Percentiles rank a stretch among this genome's conserved stretches.
These are phyloP conservation scores for Epiblema foenella DNA, from an alignment of 2,888 invertebrate genomes.

Conservation along the genomic window DNA sequence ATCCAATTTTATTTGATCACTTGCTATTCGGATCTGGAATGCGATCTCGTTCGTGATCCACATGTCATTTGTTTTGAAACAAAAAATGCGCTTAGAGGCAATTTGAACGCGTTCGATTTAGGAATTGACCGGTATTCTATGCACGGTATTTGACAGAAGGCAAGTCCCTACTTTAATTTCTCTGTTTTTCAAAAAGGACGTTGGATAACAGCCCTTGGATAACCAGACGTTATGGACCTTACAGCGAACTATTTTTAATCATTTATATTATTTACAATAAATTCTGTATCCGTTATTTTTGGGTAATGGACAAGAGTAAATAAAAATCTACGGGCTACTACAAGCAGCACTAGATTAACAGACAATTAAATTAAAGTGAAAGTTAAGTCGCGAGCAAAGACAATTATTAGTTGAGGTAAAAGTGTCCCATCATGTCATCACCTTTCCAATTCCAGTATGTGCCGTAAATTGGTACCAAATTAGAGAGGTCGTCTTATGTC, in stretches of 20 bases:
- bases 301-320: no score
- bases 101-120: constrained; percentile 11
- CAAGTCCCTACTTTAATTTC: not conserved
- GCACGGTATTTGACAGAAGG: not conserved
- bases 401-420: not conserved
- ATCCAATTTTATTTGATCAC: constrained; percentile 56
- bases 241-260: no score
- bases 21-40: constrained; percentile 62
- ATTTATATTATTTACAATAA: no score
- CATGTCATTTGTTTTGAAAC: constrained; percentile 54
- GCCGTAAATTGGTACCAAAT: constrained; percentile 48
- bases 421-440: constrained; percentile 9
- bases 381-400: not conserved
- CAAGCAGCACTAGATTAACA: no score
- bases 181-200: not conserved
- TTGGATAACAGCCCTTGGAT: no score
- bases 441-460: constrained; percentile 25
- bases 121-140: not conserved
- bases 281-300: no score
- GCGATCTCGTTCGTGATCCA: constrained; percentile 61
- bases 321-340: no score
- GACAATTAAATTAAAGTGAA: no score
- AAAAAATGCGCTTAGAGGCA: constrained; percentile 19
- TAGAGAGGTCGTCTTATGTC: constrained; percentile 65
- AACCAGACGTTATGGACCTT: no score